A percentile compares a stretch with the other conserved stretches of the same genome.
These are phyloP conservation scores for Laticauda laticaudata DNA, from an alignment of 2,113 vertebrate genomes.

Conservation along the genomic window DNA sequence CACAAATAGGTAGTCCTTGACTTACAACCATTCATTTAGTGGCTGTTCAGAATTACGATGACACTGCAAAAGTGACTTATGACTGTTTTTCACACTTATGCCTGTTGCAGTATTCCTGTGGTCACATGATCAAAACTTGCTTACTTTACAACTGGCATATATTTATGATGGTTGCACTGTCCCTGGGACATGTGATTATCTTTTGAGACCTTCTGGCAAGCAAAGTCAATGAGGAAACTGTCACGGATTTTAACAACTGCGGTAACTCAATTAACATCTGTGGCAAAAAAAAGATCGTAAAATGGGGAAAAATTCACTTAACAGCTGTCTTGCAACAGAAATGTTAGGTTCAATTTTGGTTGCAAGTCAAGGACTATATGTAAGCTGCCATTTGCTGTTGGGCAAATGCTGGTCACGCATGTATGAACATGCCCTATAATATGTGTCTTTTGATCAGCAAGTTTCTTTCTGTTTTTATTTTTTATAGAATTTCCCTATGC, in stretches of 20 bases:
- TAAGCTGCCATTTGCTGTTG: background rate
- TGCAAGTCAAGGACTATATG: background rate
- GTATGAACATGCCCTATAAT: constrained; percentile 8
- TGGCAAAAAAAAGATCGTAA: background rate
- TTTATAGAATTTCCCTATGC: constrained; percentile 82
- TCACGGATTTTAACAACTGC: background rate
- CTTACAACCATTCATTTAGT: background rate
- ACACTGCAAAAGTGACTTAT: background rate
- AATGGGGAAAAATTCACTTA: background rate
- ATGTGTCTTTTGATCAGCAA: constrained; percentile 50
- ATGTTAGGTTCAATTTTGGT: background rate
- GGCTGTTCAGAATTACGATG: background rate
- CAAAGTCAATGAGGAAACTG: background rate
- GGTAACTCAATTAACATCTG: background rate
- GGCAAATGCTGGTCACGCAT: background rate
- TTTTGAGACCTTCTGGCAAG: background rate
- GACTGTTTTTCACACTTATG: background rate
- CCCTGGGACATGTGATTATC: background rate
- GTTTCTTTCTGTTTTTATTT: constrained; percentile 69
- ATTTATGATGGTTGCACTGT: background rate
- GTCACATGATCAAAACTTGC: background rate
- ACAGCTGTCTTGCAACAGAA: background rate
- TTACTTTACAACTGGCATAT: background rate
- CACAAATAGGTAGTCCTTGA: background rate
- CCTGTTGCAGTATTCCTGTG: background rate